These are phyloP conservation scores for Herpetotheres cachinnans DNA, from an alignment of 2,113 vertebrate genomes.

Conservation along the genomic window DNA sequence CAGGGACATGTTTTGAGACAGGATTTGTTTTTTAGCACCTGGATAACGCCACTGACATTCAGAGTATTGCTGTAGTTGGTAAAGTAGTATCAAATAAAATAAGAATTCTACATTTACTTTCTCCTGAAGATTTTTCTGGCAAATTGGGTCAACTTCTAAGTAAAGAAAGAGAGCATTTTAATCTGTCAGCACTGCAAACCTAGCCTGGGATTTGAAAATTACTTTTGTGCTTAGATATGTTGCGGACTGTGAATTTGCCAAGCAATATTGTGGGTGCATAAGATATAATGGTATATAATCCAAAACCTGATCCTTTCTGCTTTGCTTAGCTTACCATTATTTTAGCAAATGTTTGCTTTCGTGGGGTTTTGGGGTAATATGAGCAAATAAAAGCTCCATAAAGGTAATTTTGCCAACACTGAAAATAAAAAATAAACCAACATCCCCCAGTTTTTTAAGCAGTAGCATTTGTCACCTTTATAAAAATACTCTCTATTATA, in stretches of 20 bases:
- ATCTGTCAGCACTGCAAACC: neutral
- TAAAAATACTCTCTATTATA: neutral
- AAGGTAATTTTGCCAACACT: neutral
- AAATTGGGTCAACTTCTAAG: constrained; percentile 14
- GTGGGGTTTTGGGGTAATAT: neutral
- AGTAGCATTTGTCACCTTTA: neutral
- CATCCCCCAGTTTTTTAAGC: neutral
- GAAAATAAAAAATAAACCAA: neutral
- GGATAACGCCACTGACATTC: neutral
- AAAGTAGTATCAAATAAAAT: neutral
- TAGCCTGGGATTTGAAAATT: constrained; percentile 11
- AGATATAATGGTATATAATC: neutral
- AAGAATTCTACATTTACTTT: neutral
- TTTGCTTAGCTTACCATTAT: neutral
- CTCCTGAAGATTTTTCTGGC: neutral
- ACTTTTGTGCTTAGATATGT: neutral
- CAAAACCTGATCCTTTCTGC: neutral
- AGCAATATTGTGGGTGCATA: neutral
- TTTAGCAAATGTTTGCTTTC: neutral
- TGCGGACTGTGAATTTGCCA: neutral
- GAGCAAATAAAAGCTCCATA: neutral
- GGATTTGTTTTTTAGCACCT: neutral
- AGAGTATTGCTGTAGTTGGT: neutral
- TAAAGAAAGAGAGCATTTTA: constrained; percentile 8
- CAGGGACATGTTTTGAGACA: neutral